A percentile compares a stretch with the other conserved stretches of the same genome.
Conservation (phyloP, 2,797 vertebrate species). For the Smutsia gigantea region DNA sequence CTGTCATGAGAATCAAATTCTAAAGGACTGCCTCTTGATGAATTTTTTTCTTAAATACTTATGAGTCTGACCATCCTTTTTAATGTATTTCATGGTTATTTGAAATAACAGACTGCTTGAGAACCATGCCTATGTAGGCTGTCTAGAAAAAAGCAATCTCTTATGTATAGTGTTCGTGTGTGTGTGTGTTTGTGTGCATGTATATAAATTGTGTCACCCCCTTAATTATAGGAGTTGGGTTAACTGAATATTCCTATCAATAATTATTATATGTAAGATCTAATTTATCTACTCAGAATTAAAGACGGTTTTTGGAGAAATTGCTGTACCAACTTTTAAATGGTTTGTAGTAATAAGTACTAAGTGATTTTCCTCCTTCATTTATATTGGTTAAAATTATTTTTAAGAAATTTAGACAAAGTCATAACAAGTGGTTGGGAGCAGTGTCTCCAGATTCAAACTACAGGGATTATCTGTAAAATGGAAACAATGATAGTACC, state of each 20-base stretch:
- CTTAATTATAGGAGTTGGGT: constrained; percentile 13
- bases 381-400: background rate
- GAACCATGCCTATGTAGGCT: background rate
- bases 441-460: background rate
- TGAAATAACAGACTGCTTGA: background rate
- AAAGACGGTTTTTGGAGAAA: background rate
- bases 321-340: background rate
- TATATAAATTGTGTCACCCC: background rate
- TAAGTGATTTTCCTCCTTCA: background rate
- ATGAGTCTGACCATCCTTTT: background rate
- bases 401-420: background rate
- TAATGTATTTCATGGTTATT: background rate
- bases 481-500: background rate
- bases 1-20: background rate
- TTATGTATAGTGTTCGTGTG: background rate
- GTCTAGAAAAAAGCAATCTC: background rate
- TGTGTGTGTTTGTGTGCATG: background rate
- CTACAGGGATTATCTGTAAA: background rate
- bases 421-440: background rate
- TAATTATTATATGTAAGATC: background rate
- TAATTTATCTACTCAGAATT: background rate
- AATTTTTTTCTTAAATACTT: background rate
- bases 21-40: background rate
- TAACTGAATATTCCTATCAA: background rate
- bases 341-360: background rate